Evolutionary conservation across 2,888 invertebrate species (phyloP).

Genomic region (Orthosia incerta): DNA sequence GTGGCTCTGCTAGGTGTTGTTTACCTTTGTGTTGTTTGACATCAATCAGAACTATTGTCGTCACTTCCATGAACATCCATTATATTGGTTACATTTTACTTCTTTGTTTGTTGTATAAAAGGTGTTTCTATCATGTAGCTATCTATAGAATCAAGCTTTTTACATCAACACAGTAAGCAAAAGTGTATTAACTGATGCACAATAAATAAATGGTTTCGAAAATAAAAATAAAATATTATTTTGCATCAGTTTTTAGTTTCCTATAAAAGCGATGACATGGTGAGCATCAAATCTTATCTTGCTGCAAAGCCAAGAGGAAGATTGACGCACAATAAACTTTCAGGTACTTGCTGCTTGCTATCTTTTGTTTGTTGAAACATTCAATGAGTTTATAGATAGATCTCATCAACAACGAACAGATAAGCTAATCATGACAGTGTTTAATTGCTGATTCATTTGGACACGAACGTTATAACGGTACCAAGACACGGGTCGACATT

Average conservation of each 20-base stretch:
- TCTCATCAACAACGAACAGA: conserved; percentile 52
- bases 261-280: conserved; percentile 17
- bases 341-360: conserved; percentile 18
- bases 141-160: not conserved
- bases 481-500: conserved; percentile 18
- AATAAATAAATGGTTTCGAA: not conserved
- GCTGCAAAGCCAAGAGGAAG: conserved; percentile 34
- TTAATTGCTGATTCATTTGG: conserved; percentile 46
- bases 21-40: conserved; percentile 72
- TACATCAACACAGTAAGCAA: not conserved
- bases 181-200: not conserved
- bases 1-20: conserved; percentile 58
- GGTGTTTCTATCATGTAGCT: conserved; percentile 2
- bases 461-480: conserved; percentile 21
- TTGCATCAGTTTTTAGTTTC: not conserved
- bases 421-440: conserved; percentile 56
- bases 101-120: conserved; percentile 30
- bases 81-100: conserved; percentile 62
- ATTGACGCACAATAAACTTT: conserved; percentile 29
- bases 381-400: conserved; percentile 48
- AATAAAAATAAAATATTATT: not conserved
- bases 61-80: conserved; percentile 71
- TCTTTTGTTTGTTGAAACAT: conserved; percentile 42
- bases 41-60: conserved; percentile 70
- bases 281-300: conserved; percentile 38